These are phyloP conservation scores for Cottus gobio DNA, from an alignment of 2,113 vertebrate species.

Conservation along the genomic window DNA sequence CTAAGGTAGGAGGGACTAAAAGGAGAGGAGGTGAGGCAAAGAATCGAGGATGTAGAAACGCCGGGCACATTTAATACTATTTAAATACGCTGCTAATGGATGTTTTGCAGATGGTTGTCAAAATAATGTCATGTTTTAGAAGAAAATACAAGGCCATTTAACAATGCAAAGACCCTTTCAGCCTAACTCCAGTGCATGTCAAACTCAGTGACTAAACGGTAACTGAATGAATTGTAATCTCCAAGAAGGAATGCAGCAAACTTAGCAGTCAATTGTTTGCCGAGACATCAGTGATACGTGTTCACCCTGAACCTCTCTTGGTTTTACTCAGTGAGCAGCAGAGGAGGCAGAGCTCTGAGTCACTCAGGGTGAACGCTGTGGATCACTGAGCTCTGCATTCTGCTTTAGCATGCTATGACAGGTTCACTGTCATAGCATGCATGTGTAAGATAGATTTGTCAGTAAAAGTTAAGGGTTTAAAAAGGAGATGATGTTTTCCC, in stretches of 20 bases:
- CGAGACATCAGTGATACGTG: background rate
- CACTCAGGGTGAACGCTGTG: background rate
- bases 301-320: background rate
- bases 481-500: background rate
- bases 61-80: background rate
- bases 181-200: conserved; percentile 7
- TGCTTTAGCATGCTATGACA: too few relatives aligned
- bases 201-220: background rate
- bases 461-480: background rate
- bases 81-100: background rate
- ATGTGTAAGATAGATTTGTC: background rate
- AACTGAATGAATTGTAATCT: background rate
- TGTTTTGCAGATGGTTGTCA: background rate
- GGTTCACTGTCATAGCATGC: background rate
- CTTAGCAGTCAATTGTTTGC: conserved; percentile 6
- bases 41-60: background rate
- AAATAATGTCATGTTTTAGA: background rate
- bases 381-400: conserved; percentile 15
- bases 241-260: background rate
- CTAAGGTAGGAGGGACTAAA: background rate
- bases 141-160: background rate
- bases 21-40: background rate
- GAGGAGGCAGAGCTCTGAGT: conserved; percentile 24
- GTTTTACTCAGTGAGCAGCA: background rate
- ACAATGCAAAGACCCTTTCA: background rate